phyloP scores from a whole-genome alignment of 2,797 vertebrate species.

The Aeoliscus strigatus region DNA sequence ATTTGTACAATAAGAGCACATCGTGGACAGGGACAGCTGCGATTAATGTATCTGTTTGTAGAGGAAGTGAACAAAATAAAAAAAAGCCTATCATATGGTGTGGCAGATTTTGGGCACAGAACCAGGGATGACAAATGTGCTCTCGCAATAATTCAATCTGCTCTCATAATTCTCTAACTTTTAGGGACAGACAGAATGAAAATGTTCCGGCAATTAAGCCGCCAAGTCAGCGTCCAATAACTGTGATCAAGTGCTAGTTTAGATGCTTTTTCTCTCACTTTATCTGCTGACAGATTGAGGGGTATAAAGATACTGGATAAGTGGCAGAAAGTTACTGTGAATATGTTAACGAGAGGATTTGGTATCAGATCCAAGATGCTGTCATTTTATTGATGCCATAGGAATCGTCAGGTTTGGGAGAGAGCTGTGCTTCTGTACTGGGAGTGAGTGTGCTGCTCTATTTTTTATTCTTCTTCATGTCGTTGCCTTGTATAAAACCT shows the following conservation, averaged over 20 bases:
- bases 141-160: conserved; percentile 85
- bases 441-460: conserved; percentile 3
- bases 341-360: conserved; percentile 74
- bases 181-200: conserved; percentile 78
- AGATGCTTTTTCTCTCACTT: conserved; percentile 75
- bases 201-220: conserved; percentile 75
- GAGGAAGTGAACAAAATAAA: conserved; percentile 80
- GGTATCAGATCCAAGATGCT: conserved; percentile 59
- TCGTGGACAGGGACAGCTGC: conserved; percentile 51
- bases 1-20: conserved; percentile 55
- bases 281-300: conserved; percentile 77
- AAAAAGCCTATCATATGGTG: conserved; percentile 86
- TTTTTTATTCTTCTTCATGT: conserved; percentile 4
- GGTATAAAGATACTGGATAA: conserved; percentile 73
- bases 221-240: conserved; percentile 77
- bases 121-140: conserved; percentile 84
- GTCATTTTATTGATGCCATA: conserved; percentile 61
- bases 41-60: conserved; percentile 76
- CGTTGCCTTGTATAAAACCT: conserved; percentile 18
- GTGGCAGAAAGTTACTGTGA: conserved; percentile 76
- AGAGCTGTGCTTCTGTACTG: conserved; percentile 21
- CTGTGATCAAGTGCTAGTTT: conserved; percentile 77
- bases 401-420: conserved; percentile 43
- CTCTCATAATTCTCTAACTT: conserved; percentile 84
- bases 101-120: conserved; percentile 82